Conservation (phyloP, 2,113 vertebrate genomes). For the Girardinichthys multiradiatus region DNA sequence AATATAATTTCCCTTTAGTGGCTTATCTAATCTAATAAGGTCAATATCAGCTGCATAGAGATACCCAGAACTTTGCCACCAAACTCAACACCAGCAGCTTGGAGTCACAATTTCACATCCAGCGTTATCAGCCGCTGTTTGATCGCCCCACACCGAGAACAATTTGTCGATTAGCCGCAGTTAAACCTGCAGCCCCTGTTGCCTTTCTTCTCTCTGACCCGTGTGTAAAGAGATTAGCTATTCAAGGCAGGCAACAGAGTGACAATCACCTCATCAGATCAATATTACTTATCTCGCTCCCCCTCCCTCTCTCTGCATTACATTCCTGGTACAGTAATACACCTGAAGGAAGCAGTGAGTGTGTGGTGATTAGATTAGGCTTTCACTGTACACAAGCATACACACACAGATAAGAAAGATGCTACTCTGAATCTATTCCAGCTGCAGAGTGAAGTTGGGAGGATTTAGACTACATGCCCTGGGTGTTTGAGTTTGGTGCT, state of each 20-base stretch:
- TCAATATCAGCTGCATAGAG: background rate
- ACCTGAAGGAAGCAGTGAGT: conserved; percentile 69
- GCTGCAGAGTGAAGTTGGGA: conserved; percentile 64
- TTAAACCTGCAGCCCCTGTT: conserved; percentile 40
- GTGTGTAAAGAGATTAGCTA: conserved; percentile 74
- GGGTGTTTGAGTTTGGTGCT: conserved; percentile 45
- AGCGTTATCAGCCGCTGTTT: conserved; percentile 22
- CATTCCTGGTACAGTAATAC: conserved; percentile 70
- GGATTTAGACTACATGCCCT: conserved; percentile 63
- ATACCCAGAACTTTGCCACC: conserved; percentile 19
- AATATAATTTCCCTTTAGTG: background rate
- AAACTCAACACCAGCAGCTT: conserved; percentile 27
- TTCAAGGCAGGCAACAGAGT: conserved; percentile 63
- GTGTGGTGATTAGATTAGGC: conserved; percentile 74
- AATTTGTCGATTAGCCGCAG: conserved; percentile 64
- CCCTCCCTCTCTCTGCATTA: conserved; percentile 56
- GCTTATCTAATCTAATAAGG: conserved; percentile 5
- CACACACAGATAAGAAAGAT: conserved; percentile 66
- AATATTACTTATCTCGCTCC: conserved; percentile 73
- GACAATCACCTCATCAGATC: conserved; percentile 76
- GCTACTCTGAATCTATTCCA: conserved; percentile 53
- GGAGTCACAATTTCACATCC: conserved; percentile 59
- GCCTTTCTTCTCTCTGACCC: conserved; percentile 69
- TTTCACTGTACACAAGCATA: conserved; percentile 64
- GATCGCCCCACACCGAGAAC: conserved; percentile 49